These are phyloP conservation scores for Drosophila anomalata DNA, from an alignment of 2,888 invertebrate species.

Conservation along the genomic window DNA sequence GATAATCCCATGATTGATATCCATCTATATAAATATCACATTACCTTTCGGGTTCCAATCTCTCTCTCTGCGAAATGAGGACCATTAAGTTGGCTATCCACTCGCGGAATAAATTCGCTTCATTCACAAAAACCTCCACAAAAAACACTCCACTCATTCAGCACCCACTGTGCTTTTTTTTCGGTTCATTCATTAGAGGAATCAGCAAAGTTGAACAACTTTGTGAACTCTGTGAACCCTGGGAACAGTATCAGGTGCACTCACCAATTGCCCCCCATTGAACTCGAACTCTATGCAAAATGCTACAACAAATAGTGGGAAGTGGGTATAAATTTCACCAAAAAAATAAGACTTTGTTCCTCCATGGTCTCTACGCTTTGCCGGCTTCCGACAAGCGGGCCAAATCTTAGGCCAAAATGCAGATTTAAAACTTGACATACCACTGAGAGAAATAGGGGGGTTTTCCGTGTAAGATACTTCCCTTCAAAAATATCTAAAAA, in stretches of 20 bases:
- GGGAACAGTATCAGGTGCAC: conserved; percentile 32
- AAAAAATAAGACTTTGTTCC: conserved; percentile 16
- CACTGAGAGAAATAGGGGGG: conserved; percentile 17
- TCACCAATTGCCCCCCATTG: conserved; percentile 43
- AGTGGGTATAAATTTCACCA: conserved; percentile 8
- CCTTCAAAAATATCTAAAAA: not conserved
- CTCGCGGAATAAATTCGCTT: conserved; percentile 1
- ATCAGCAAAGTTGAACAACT: conserved; percentile 54
- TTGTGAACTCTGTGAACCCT: conserved; percentile 41
- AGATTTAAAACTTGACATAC: conserved; percentile 22
- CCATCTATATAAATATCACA: not conserved
- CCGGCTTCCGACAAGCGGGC: conserved; percentile 58
- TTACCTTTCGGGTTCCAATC: too few species aligned
- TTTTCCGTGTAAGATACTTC: too few species aligned
- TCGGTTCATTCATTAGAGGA: conserved; percentile 64
- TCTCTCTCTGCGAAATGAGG: not conserved
- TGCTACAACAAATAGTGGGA: not conserved
- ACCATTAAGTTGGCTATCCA: not conserved
- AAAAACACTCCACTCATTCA: conserved; percentile 17
- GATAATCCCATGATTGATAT: not conserved
- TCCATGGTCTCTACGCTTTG: conserved; percentile 26
- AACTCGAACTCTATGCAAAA: conserved; percentile 31
- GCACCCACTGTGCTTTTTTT: not conserved
- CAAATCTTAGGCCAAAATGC: conserved; percentile 15
- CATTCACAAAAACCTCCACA: conserved; percentile 2